phyloP scores from a whole-genome alignment of 37 sponge, comb jelly and placozoan genomes.

The Beroe ovata region DNA sequence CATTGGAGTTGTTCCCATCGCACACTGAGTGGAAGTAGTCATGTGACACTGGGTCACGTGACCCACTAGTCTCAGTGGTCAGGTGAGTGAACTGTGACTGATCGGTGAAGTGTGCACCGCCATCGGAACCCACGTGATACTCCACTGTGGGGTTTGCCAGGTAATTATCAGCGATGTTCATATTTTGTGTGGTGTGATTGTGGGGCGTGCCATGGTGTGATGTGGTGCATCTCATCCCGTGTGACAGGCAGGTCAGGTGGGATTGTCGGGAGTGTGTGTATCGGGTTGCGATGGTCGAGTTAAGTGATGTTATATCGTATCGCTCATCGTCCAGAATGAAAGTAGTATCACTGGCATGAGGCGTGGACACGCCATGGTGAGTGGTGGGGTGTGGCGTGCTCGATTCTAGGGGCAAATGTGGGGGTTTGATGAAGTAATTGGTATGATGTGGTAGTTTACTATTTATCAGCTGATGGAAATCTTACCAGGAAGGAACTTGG shows the following conservation, averaged over 20 bases:
- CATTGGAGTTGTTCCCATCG: background rate
- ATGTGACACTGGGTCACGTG: background rate
- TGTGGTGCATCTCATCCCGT: background rate
- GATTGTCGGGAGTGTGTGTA: background rate
- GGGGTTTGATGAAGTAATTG: no score
- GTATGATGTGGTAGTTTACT: no score
- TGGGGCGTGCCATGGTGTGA: background rate
- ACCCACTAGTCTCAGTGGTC: background rate
- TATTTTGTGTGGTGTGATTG: background rate
- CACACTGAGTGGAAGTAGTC: background rate
- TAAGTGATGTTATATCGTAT: background rate
- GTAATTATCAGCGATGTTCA: background rate
- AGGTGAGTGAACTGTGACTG: background rate
- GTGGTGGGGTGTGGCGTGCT: background rate
- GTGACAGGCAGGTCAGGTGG: background rate
- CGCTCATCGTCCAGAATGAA: background rate
- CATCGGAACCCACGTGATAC: background rate
- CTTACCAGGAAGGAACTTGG: conserved; percentile 19
- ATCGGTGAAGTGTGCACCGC: background rate
- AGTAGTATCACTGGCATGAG: background rate
- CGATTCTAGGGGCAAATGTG: background rate
- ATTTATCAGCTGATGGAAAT: no score
- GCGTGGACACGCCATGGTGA: background rate
- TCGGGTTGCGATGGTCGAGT: background rate
- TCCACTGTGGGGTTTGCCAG: background rate